These are phyloP conservation scores for Drosophila biarmipes DNA, from an alignment of 1,140 invertebrate genomes.

Conservation along the genomic window DNA sequence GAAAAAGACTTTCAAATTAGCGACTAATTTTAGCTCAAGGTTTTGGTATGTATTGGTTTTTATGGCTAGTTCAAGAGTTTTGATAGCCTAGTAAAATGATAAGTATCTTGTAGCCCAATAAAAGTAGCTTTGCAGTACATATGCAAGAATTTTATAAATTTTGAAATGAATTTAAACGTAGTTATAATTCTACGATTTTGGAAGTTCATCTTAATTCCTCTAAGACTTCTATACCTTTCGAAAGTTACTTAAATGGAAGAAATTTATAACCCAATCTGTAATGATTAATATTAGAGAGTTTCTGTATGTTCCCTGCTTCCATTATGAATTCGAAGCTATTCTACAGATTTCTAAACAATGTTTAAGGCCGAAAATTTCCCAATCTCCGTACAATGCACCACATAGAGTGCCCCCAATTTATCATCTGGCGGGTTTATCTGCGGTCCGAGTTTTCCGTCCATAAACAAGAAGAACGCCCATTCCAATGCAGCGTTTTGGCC, in stretches of 20 bases:
- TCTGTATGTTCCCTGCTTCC: not conserved
- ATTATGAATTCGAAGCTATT: not conserved
- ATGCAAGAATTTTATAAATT: too few species aligned
- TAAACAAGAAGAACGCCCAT: constrained; percentile 40
- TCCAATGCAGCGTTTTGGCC: constrained; percentile 41
- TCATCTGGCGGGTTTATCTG: constrained; percentile 15
- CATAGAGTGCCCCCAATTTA: constrained; percentile 6
- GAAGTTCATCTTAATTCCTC: too few species aligned
- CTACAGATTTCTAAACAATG: not conserved
- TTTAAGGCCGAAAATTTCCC: not conserved
- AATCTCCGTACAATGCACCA: not conserved
- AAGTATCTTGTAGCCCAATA: too few species aligned
- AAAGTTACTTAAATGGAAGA: too few species aligned
- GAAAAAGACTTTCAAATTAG: not conserved
- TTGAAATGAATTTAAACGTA: too few species aligned
- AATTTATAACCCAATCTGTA: too few species aligned
- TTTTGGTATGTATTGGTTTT: too few species aligned
- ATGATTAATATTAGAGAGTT: not conserved
- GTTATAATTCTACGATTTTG: too few species aligned
- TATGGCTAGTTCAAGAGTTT: too few species aligned
- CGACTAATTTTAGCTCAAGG: not conserved
- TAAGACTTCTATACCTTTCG: too few species aligned
- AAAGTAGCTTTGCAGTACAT: too few species aligned
- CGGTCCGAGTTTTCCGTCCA: constrained; percentile 17
- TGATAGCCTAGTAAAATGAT: too few species aligned